Evolutionary conservation across 2,888 invertebrate genomes (phyloP), one percentile per base, ranked within the genome.

Genomic region (Parnassius orleans): DNA sequence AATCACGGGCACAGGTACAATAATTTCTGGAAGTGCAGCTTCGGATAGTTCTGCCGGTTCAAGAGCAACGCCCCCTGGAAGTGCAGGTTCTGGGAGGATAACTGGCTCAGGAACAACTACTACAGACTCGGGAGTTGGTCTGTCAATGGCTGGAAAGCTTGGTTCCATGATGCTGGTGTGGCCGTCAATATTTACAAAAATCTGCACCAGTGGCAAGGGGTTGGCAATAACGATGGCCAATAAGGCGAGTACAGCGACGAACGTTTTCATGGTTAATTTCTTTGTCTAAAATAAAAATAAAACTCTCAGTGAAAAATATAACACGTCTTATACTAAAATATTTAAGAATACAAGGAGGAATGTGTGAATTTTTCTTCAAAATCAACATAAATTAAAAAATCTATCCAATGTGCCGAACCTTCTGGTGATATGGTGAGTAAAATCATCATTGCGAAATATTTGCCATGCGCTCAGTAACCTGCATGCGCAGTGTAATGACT

Each of bases 201-300:
- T 68, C 64, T 75, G 73, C 70, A 84, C 83, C 51, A 83, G 65
- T 5, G 83, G 83, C 70, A 80, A 66, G 3, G 83, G 82, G 61
- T 75, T 75, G 67, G 82, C 83, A 33, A 72, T 72, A 24, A 79
- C 78, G 57, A 84, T 70, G 14, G 81, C 83, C 74, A 79, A 63
- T 44, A 84, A 59, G 66, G 80, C 81, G 64, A 78, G 68, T 42
- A 84, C 57, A 61, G 74, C 79, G 60, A 81, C 66, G 72, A 80
- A 75, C 64, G 72, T 69, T 69, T 79, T 81, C 83, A 84, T 84
- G 57, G 48, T 74, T 72, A 58, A 64, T 60, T 48, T 24, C 61
- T 66, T 68, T 61, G 12, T 67, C 68, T 61, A 12, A 66, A 62
- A 59, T 60, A 12, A 33, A 24, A 33, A 33, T 33, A 33, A 33